Percentiles rank a stretch among this genome's conserved stretches.
phyloP scores from a whole-genome alignment of 2,888 invertebrate species.

The Athetis lepigone region DNA sequence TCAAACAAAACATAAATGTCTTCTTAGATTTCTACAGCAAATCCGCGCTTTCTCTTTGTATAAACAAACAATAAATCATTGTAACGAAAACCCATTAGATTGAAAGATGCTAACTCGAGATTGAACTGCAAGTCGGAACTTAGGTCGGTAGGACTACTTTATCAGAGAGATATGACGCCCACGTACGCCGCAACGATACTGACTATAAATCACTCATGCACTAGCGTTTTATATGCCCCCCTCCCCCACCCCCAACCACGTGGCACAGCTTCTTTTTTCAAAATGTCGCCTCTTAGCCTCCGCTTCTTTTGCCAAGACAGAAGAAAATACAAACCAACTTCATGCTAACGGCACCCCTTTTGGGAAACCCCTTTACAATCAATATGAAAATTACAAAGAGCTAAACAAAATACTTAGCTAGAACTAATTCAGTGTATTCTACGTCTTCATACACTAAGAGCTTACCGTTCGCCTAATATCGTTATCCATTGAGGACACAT shows the following conservation, averaged over 20 bases:
- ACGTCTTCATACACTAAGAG: conserved; percentile 31
- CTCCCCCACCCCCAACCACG: conserved; percentile 44
- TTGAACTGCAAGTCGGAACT: conserved; percentile 70
- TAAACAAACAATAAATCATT: conserved; percentile 80
- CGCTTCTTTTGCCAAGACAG: too few species aligned
- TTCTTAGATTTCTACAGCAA: conserved; percentile 63
- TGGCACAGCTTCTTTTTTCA: conserved; percentile 23
- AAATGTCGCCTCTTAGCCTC: too few species aligned
- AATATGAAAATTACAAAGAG: neutral
- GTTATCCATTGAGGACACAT: conserved; percentile 43
- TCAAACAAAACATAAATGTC: conserved; percentile 62
- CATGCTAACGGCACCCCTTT: neutral
- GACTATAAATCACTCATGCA: conserved; percentile 70
- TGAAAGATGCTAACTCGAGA: conserved; percentile 72
- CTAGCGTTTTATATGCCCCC: conserved; percentile 66
- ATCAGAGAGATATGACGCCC: conserved; percentile 69
- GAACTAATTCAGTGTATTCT: conserved; percentile 29
- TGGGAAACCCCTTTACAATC: neutral
- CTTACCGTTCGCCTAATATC: conserved; percentile 40
- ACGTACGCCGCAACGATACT: conserved; percentile 65
- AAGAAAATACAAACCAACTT: too few species aligned
- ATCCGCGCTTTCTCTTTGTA: conserved; percentile 72
- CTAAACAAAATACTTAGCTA: neutral
- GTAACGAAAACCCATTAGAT: conserved; percentile 75
- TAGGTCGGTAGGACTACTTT: conserved; percentile 67